Evolutionary conservation across 2,113 vertebrate genomes (phyloP).

Genomic region (Todiramphus chloris): DNA sequence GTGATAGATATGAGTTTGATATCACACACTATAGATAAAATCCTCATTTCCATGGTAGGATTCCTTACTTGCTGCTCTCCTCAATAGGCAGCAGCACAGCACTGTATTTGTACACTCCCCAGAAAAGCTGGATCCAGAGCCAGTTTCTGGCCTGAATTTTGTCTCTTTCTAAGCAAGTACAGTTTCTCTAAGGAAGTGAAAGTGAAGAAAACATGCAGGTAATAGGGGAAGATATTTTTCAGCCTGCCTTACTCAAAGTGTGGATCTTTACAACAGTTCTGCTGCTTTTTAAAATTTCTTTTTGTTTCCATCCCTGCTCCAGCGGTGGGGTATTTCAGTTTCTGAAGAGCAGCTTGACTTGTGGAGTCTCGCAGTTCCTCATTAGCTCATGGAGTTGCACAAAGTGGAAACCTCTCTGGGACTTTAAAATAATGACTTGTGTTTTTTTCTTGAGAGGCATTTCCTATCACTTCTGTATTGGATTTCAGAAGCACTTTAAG

Average conservation of each 20-base stretch:
- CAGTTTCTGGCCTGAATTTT: not conserved
- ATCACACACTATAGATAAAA: not conserved
- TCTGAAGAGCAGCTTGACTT: not conserved
- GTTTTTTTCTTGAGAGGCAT: not conserved
- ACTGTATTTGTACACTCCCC: not conserved
- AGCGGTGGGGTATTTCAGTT: not conserved
- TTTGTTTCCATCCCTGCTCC: not conserved
- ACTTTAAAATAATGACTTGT: not conserved
- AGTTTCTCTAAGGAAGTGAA: not conserved
- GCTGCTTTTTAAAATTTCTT: not conserved
- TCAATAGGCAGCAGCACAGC: not conserved
- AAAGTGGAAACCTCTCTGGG: not conserved
- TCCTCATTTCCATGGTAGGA: not conserved
- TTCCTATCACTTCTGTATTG: not conserved
- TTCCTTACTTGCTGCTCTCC: not conserved
- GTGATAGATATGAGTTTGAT: not conserved
- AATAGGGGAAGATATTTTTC: not conserved
- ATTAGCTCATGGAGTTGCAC: not conserved
- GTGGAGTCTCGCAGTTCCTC: not conserved
- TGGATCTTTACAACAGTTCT: not conserved
- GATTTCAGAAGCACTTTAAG: not conserved
- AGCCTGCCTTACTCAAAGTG: not conserved
- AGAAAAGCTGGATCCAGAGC: not conserved
- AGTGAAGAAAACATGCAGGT: not conserved
- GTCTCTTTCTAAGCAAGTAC: not conserved